Base-by-base conservation (phyloP, 92 coral and sea anemone species). In the Bergia puertoricense region DNA sequence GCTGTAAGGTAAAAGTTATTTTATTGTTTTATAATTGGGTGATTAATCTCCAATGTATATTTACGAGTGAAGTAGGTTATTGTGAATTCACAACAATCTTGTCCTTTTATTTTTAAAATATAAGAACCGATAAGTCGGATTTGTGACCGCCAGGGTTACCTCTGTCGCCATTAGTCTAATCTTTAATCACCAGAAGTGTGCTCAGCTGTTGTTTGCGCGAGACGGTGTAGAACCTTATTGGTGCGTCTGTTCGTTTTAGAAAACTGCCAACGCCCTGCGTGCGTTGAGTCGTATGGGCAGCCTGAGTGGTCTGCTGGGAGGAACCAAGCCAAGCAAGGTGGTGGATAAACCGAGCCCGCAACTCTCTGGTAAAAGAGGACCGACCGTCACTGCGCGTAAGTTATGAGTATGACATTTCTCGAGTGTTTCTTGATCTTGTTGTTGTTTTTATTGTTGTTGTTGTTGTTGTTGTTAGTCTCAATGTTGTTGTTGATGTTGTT, bases 181-280 rank as follows among this genome's bases (percentile, higher is more conserved):
- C 16, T 54, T 18, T 18, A 54, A 8, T 54, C 2, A 54, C 59
- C 59, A 54, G 59, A 54, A 54, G 0, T 13, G 0, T 54, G 59
- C 14, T 54, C 59, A 11, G 10, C 18, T 18, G 59, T 2, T 54
- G 59, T 54, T 54, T 54, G 59, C 16, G 16, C 59, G 10, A 54
- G 59, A 54, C 59, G 2, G 59, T 13, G 59, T 54, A 54, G 59
- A 54, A 54, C 11, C 10, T 11, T 54, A 54, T 11, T 54, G 59
- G 59, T 10, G 59, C 18, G 59, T 54, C 14, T 54, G 14, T 54
- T 54, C 59, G 59, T 54, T 54, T 81, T 67, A 96, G 99, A 95
- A 96, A 96, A 95, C 99, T 44, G 96, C 97, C 77, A 96, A 96
- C 72, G 99, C 99, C 54, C 90, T 96, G 77, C 99, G 99, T 57